Base-by-base conservation (phyloP, 2,113 vertebrate genomes). In the Thinocorus orbignyianus region DNA sequence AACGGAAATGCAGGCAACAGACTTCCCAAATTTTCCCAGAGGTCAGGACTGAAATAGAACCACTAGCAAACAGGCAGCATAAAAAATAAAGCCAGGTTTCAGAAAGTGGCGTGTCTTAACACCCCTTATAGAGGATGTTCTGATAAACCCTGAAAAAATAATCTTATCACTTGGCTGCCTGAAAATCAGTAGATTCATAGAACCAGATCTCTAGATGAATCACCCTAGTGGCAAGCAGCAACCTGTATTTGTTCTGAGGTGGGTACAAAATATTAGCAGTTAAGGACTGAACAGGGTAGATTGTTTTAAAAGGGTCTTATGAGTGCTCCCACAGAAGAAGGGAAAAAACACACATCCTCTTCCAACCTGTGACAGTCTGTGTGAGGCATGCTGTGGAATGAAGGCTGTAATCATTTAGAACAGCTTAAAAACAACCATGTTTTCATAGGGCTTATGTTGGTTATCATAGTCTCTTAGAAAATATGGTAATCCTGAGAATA, bases 391-490 rank as follows among this genome's bases (percentile, higher is more conserved):
- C 78, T 94, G 80, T n/a, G 33, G 91, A 95, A 87, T 81, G n/a
- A 92, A 80, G 82, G 41, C 39, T 57, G 57, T 51, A 37, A 72
- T 92, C 28, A 64, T 81, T 86, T 72, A 62, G 10, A 84, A 64
- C 33, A 35, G 19, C 64, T 84, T 87, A 79, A 90, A 66, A 37
- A 92, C 93, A 71, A 48, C 48, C 11, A 8, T 68, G 14, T 90
- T 96, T 96, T 82, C 48, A 24, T 22, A 90, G 52, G 46, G 65
- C 71, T 84, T 90, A 44, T 90, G 80, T 90, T 93, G 84, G 41
- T 97, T 96, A 92, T 95, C 54, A 16, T 41, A 87, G 58, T 35
- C 62, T 94, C 55, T 82, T 71, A 86, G 79, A 88, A 93, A 95
- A 88, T 77, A 87, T 11, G 58, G 65, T 74, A 81, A 86, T 72